phyloP scores from a whole-genome alignment of 2,888 invertebrate genomes.

The Camptogramma bilineatum region DNA sequence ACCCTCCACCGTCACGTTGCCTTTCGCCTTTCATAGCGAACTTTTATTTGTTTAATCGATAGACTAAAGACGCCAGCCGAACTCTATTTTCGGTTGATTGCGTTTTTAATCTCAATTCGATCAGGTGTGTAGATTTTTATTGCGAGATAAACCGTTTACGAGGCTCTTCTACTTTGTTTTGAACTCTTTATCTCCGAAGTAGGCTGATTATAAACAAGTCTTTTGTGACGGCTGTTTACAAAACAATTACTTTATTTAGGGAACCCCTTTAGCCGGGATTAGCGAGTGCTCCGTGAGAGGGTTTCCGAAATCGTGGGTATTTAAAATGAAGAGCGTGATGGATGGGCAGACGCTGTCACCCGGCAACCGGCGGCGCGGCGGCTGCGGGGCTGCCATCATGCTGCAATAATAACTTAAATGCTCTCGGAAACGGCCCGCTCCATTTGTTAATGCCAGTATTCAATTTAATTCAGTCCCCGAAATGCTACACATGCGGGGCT shows the following conservation, averaged over 20 bases:
- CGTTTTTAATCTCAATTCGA: slow-evolving; percentile 77
- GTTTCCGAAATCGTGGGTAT: slow-evolving; percentile 79
- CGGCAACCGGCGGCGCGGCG: slow-evolving; percentile 63
- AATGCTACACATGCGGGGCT: slow-evolving; percentile 75
- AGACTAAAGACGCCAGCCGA: slow-evolving; percentile 74
- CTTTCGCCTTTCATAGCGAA: slow-evolving; percentile 82
- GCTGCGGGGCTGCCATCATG: slow-evolving; percentile 68
- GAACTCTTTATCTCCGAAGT: slow-evolving; percentile 67
- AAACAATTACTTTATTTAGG: slow-evolving; percentile 70
- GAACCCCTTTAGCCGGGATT: slow-evolving; percentile 70
- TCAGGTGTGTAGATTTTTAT: slow-evolving; percentile 82
- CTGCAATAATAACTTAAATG: slow-evolving; percentile 82
- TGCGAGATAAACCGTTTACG: slow-evolving; percentile 79
- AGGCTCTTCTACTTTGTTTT: slow-evolving; percentile 79
- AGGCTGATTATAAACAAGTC: slow-evolving; percentile 62
- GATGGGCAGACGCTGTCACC: slow-evolving; percentile 80
- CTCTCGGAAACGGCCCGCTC: slow-evolving; percentile 78
- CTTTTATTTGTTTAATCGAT: slow-evolving; percentile 86
- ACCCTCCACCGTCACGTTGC: slow-evolving; percentile 78
- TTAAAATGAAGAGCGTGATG: slow-evolving; percentile 84
- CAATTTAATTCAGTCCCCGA: slow-evolving; percentile 82
- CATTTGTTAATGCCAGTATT: slow-evolving; percentile 84
- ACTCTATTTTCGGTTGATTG: slow-evolving; percentile 78
- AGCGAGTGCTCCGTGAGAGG: slow-evolving; percentile 70
- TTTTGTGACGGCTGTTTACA: slow-evolving; percentile 69